Conservation (phyloP, 2,888 invertebrate genomes). For the Melolontha melolontha region DNA sequence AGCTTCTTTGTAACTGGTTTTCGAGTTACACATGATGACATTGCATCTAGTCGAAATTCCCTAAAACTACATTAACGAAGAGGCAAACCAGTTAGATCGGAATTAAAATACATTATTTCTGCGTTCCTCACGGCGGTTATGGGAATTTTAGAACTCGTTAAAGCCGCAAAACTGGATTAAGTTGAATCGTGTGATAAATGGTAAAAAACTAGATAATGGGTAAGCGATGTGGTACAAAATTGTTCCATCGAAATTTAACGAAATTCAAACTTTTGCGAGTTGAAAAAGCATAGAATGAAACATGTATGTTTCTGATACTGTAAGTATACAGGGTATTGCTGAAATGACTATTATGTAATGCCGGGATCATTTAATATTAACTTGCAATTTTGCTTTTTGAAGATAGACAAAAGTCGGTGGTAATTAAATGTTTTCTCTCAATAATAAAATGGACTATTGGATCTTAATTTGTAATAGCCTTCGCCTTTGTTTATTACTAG, state of each 20-base stretch:
- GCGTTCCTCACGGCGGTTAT: not conserved
- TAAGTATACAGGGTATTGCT: too few species aligned
- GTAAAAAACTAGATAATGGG: not conserved
- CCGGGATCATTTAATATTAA: not conserved
- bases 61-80: not conserved
- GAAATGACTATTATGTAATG: not conserved
- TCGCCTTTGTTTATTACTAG: too few species aligned
- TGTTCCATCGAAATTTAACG: not conserved
- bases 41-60: not conserved
- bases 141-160: conserved; percentile 10
- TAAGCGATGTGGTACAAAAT: not conserved
- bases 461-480: too few species aligned
- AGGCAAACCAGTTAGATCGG: conserved; percentile 8
- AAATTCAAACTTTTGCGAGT: not conserved
- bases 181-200: not conserved
- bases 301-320: too few species aligned
- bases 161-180: conserved; percentile 5
- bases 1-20: not conserved
- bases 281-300: too few species aligned
- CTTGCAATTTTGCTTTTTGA: too few species aligned
- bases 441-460: too few species aligned
- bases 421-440: too few species aligned
- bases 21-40: not conserved
- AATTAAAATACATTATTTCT: conserved; percentile 10
- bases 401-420: too few species aligned